Conservation (phyloP, 2,797 vertebrate species). For the Sarcoramphus papa region DNA sequence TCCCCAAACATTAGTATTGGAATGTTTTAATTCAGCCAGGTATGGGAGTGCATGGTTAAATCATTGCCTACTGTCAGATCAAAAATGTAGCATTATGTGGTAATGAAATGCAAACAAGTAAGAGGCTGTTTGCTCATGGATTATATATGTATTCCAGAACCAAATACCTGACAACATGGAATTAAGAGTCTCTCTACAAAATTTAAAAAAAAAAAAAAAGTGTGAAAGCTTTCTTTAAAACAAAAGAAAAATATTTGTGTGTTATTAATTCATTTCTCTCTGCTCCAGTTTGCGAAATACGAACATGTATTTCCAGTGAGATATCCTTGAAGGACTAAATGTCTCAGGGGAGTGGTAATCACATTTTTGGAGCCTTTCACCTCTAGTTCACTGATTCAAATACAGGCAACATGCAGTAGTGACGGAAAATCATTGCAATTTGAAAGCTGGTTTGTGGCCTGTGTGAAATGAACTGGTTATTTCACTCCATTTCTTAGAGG, state of each 20-base stretch:
- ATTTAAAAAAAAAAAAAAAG: neutral
- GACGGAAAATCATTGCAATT: constrained; percentile 40
- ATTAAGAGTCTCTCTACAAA: neutral
- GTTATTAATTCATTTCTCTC: neutral
- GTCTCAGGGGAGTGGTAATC: neutral
- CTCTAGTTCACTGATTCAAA: constrained; percentile 29
- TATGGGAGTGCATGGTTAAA: neutral
- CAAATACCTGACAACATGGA: neutral
- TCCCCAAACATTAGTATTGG: neutral
- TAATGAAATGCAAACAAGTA: neutral
- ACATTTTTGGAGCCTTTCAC: constrained; percentile 46
- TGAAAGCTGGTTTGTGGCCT: constrained; percentile 29
- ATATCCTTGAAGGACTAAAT: neutral
- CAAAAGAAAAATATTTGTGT: neutral
- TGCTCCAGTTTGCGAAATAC: neutral
- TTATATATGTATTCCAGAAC: neutral
- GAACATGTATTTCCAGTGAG: neutral
- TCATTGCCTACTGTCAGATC: neutral
- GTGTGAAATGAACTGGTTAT: neutral
- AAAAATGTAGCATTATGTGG: neutral
- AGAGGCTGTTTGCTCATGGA: neutral
- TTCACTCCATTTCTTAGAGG: neutral
- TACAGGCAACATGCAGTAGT: neutral
- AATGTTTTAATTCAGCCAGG: neutral
- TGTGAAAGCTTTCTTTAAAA: neutral